A percentile compares a stretch with the other conserved stretches of the same genome.
These are phyloP conservation scores for Dione juno DNA, from an alignment of 2,888 invertebrate genomes.

Conservation along the genomic window DNA sequence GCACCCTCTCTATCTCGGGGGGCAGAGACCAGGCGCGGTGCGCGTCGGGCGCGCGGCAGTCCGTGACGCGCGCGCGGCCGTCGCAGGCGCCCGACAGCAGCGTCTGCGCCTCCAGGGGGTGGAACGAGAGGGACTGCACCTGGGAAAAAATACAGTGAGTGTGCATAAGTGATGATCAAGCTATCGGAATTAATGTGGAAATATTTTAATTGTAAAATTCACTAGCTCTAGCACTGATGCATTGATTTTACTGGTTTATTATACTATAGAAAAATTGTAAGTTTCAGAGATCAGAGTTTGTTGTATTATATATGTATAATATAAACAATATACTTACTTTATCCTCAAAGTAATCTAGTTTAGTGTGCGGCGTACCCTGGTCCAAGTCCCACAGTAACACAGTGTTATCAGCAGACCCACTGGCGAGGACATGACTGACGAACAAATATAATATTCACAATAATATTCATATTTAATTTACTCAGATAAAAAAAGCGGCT, in stretches of 20 bases:
- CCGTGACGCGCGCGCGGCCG: slow-evolving; percentile 89
- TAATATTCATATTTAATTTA: too few species aligned
- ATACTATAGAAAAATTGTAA: too few species aligned
- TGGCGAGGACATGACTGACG: slow-evolving; percentile 92
- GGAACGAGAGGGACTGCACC: slow-evolving; percentile 93
- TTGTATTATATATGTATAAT: background rate
- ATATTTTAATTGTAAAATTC: too few species aligned
- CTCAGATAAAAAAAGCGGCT: too few species aligned
- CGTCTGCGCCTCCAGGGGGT: slow-evolving; percentile 91
- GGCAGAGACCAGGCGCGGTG: slow-evolving; percentile 88
- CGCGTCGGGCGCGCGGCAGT: slow-evolving; percentile 86
- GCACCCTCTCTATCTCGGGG: slow-evolving; percentile 93
- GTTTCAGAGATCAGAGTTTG: too few species aligned
- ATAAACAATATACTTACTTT: slow-evolving; percentile 78
- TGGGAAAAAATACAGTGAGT: slow-evolving; percentile 50
- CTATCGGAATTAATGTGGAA: too few species aligned
- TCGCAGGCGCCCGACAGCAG: slow-evolving; percentile 94
- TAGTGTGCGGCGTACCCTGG: slow-evolving; percentile 89
- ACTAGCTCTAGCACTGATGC: too few species aligned
- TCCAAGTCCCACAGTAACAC: slow-evolving; percentile 97
- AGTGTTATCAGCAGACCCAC: slow-evolving; percentile 95
- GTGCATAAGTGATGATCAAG: too few species aligned
- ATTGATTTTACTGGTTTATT: too few species aligned
- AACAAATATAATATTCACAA: background rate
- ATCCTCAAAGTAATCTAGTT: slow-evolving; percentile 88